Evolutionary conservation across 2,797 vertebrate genomes (phyloP).

Genomic region (Acanthornis magna): DNA sequence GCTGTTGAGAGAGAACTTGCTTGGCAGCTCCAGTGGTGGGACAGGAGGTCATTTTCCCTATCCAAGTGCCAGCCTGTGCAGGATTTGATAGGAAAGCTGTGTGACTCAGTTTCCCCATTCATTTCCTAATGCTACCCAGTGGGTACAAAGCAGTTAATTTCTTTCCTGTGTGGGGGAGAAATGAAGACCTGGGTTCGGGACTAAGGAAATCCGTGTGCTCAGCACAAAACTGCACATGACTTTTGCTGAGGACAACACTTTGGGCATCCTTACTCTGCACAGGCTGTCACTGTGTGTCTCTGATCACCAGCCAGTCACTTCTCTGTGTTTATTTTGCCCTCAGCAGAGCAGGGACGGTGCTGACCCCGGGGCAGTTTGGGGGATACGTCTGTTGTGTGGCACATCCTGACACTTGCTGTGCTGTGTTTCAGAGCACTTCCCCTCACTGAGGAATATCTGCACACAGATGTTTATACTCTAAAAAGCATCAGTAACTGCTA

Average conservation of each 20-base stretch:
- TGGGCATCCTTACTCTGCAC: neutral
- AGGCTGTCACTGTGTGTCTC: neutral
- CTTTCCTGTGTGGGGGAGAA: neutral
- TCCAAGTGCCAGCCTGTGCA: neutral
- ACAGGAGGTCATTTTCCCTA: neutral
- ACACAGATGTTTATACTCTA: fast-evolving
- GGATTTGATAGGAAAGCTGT: neutral
- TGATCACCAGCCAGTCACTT: neutral
- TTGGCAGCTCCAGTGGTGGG: neutral
- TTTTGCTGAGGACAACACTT: neutral
- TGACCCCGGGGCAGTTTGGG: neutral
- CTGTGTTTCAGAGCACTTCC: neutral
- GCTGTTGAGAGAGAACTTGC: neutral
- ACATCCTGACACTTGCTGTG: neutral
- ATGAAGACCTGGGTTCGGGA: neutral
- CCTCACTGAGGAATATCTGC: neutral
- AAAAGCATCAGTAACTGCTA: neutral
- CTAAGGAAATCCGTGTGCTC: neutral
- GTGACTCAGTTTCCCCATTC: neutral
- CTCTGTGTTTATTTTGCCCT: neutral
- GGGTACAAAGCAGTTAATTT: neutral
- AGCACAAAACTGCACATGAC: neutral
- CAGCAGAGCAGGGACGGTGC: neutral
- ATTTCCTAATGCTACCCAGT: neutral
- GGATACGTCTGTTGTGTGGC: neutral